These are phyloP conservation scores for Aythya baeri DNA, from an alignment of 2,113 vertebrate genomes.

Conservation along the genomic window DNA sequence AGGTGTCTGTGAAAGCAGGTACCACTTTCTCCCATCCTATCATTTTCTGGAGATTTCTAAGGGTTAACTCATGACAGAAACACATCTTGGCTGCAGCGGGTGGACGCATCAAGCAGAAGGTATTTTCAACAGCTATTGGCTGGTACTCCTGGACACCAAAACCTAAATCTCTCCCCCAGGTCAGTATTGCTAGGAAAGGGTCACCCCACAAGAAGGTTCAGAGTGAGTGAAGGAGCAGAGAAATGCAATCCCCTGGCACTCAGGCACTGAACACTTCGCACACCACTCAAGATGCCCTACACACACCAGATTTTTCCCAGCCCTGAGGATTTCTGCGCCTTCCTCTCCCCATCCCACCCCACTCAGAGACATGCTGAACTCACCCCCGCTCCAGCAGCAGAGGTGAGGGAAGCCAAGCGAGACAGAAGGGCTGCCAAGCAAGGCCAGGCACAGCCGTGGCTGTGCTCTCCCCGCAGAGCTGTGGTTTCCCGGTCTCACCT, in stretches of 20 bases:
- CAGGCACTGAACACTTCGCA: background rate
- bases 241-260: background rate
- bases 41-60: background rate
- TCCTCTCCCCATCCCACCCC: background rate
- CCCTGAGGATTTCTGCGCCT: background rate
- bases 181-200: background rate
- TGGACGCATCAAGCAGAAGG: background rate
- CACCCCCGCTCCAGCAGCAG: background rate
- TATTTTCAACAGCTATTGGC: background rate
- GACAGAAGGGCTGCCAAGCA: background rate
- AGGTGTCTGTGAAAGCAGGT: background rate
- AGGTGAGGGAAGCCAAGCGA: background rate
- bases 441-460: background rate
- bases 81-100: background rate
- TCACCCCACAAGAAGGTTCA: background rate
- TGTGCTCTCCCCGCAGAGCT: background rate
- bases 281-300: background rate
- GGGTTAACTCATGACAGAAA: background rate
- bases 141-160: background rate
- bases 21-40: background rate
- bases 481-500: slow-evolving; percentile 75
- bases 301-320: background rate
- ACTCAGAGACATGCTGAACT: background rate
- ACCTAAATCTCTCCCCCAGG: background rate
- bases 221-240: background rate